Base-by-base conservation (phyloP, 2,113 vertebrate genomes). In the Podocnemis expansa region DNA sequence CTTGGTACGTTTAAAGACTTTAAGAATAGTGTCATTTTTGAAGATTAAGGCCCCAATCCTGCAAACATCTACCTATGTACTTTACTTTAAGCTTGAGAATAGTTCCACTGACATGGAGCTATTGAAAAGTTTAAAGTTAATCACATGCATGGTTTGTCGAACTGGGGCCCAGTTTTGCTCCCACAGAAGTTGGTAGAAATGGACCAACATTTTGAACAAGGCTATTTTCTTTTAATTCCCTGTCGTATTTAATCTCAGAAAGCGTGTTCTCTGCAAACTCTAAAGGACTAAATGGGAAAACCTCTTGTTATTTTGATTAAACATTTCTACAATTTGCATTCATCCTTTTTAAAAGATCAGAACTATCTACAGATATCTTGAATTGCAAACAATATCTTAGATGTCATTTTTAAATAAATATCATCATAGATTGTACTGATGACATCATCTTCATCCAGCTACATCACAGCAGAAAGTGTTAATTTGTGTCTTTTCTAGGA, bases 41-140 rank as follows among this genome's bases (percentile, higher is more conserved):
- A 96, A 97, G 89, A 93, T 79, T 78, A 88, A 12, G 85, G 25
- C 22, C 38, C 34, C 49, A 84, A 94, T 92, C 45, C 31, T 84
- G 34, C 92, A 90, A 73, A 1, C 21, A 49, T 89, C 91, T 21
- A 13, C 60, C 82, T 84, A 83, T 34, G 54, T 0, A 0, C 5
- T 90, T 34, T 82, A 5, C 29, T 89, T 90, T 80, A 91, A 89
- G 85, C n/a, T 84, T 56, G 5, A 52, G 67, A 83, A 76, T 84
- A 92, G 27, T 60, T 31, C 86, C 55, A 55, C 8, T 75, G 25
- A 41, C 16, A 76, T 85, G 84, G 84, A 81, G 84, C 51, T 78
- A 78, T 76, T 76, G 43, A 49, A 27, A 49, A 38, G 29, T 13
- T 27, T 91, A 25, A 95, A 49, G 34, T 82, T 89, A 89, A 82